Conservation (phyloP, 2,113 vertebrate genomes). For the Glaucomys volans region DNA sequence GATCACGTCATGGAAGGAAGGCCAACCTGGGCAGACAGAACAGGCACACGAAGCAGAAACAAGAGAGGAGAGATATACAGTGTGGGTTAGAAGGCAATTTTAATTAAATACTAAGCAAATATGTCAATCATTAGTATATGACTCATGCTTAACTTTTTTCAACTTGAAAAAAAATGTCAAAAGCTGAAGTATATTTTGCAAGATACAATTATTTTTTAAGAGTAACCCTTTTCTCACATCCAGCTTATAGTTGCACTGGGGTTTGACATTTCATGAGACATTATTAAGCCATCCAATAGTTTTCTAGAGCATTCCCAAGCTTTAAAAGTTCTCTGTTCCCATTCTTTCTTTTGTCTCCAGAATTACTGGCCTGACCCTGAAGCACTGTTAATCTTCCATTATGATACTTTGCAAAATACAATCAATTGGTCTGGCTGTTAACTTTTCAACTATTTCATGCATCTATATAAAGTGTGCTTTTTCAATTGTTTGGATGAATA, state of each 20-base stretch:
- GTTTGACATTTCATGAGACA: not conserved
- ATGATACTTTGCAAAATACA: constrained; percentile 11
- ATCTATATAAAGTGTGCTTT: constrained; percentile 17
- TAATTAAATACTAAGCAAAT: constrained; percentile 10
- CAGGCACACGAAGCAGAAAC: not conserved
- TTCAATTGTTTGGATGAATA: not conserved
- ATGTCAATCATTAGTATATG: not conserved
- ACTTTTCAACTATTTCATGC: not conserved
- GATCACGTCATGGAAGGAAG: constrained; percentile 95
- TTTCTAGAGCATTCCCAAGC: not conserved
- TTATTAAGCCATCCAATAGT: not conserved
- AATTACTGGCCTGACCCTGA: not conserved
- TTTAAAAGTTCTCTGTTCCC: not conserved
- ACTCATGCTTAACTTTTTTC: constrained; percentile 40
- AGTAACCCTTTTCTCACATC: constrained; percentile 20
- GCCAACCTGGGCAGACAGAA: constrained; percentile 92
- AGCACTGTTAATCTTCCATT: not conserved
- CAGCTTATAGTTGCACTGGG: not conserved
- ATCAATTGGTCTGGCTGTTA: not conserved
- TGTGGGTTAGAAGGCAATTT: constrained; percentile 38
- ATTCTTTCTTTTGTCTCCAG: not conserved
- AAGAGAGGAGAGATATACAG: not conserved
- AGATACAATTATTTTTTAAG: constrained; percentile 16
- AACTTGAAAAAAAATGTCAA: constrained; percentile 14
- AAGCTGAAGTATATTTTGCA: not conserved